Evolutionary conservation across 2,888 invertebrate genomes (phyloP), one percentile per base, ranked within the genome.

Genomic region (Tribolium freemani): DNA sequence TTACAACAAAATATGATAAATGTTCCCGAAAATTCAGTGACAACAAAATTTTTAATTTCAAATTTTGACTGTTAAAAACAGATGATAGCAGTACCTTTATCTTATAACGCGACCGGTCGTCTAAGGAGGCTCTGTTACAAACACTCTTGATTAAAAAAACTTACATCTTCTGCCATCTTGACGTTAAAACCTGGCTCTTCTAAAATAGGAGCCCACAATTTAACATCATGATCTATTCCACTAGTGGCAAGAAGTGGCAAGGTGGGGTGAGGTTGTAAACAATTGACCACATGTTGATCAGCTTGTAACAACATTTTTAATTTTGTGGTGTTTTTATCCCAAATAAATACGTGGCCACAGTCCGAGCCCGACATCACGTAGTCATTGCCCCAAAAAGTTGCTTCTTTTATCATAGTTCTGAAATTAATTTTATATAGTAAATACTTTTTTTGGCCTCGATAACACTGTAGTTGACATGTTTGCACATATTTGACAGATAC

Each of bases 161-260:
- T 87, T 86, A 92, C 92, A 85, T 92, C 91, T 72, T 90, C 89
- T 0, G 94, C 93, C 78, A 88, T 88, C 57, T 87, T 87, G 30
- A 85, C 86, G 83, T 94, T 90, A 83, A 93, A 94, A 56, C 82
- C 87, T 0, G 90, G 85, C 68, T 91, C 89, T 16, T 90, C 88
- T 54, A 88, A 87, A n/a, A 90, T 85, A 0, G 95, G 95, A 1
- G 93, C 90, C 94, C 95, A 96, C 0, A 96, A 85, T 86, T 96
- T 96, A 21, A 96, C 90, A 83, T 95, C 94, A 83, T 95, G 94
- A 83, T 96, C 95, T 74, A 96, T 95, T n/a, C 96, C 96, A 74
- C 95, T 94, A 8, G 94, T 93, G 0, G 95, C 94, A 53, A 96
- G 85, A 79, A 93, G 87, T 0, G 93, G 93, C 75, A 94, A 87